These are phyloP conservation scores for Anomalospiza imberbis DNA, from an alignment of 2,797 vertebrate species.

Conservation along the genomic window DNA sequence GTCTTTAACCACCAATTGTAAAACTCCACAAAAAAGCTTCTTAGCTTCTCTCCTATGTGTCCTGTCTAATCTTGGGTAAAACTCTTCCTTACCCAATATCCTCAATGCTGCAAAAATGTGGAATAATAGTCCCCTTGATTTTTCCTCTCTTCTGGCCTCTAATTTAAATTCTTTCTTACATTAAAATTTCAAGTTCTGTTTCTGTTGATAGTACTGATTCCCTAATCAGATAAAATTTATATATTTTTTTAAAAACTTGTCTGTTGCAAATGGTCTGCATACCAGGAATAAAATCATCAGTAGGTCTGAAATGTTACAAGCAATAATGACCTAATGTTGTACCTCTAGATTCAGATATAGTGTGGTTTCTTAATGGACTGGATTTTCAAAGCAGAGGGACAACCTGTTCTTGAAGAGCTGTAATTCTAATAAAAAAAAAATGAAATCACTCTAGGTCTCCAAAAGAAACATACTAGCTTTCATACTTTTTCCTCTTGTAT, in stretches of 20 bases:
- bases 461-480: neutral
- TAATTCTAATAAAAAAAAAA: neutral
- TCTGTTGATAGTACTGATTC: neutral
- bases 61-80: neutral
- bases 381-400: neutral
- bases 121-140: neutral
- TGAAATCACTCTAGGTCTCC: neutral
- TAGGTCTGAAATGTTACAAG: neutral
- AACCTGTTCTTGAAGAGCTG: neutral
- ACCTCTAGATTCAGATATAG: neutral
- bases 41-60: neutral
- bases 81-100: neutral
- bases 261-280: neutral
- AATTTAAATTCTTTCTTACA: neutral
- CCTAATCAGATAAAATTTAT: neutral
- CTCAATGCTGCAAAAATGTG: neutral
- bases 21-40: neutral
- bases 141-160: neutral
- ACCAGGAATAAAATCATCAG: neutral
- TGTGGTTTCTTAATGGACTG: neutral
- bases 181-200: neutral
- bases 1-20: neutral
- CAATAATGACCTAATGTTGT: neutral
- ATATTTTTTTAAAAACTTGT: neutral
- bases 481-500: neutral